phyloP scores from a whole-genome alignment of 2,888 invertebrate genomes.

The Ashinkailepas kermadecensis region DNA sequence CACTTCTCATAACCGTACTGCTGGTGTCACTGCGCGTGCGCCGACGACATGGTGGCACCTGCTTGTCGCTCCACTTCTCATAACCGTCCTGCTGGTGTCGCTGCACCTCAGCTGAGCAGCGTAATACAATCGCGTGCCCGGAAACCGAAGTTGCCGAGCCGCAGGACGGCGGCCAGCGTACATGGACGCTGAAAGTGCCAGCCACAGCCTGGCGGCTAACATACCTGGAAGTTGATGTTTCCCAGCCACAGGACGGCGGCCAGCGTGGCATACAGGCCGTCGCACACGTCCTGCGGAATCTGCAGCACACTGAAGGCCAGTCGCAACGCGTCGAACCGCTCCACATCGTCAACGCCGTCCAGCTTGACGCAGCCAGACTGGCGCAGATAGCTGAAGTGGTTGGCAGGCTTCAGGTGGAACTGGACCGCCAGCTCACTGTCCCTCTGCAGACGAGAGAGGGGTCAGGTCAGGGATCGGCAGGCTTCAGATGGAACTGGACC shows the following conservation, averaged over 20 bases:
- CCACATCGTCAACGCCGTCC: conserved; percentile 57
- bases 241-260: conserved; percentile 87
- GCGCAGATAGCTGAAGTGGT: conserved; percentile 73
- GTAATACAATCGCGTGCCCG: too few relatives aligned
- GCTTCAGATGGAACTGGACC: too few relatives aligned
- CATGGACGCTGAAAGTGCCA: too few relatives aligned
- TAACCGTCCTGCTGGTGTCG: too few relatives aligned
- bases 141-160: too few relatives aligned
- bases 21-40: too few relatives aligned
- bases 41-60: too few relatives aligned
- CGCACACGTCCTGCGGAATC: conserved; percentile 75
- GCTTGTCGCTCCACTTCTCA: too few relatives aligned
- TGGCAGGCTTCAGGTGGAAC: conserved; percentile 63
- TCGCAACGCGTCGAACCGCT: conserved; percentile 71
- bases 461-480: too few relatives aligned
- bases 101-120: too few relatives aligned
- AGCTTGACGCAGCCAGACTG: conserved; percentile 65
- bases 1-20: too few relatives aligned
- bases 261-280: conserved; percentile 78
- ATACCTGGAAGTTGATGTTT: conserved; percentile 68
- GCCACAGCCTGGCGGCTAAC: background rate
- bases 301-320: conserved; percentile 82
- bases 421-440: conserved; percentile 43
- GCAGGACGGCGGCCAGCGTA: too few relatives aligned
- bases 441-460: conserved; percentile 24